Evolutionary conservation across 1,140 invertebrate genomes (phyloP), one percentile per base, ranked within the genome.

Genomic region (Drosophila nannoptera): DNA sequence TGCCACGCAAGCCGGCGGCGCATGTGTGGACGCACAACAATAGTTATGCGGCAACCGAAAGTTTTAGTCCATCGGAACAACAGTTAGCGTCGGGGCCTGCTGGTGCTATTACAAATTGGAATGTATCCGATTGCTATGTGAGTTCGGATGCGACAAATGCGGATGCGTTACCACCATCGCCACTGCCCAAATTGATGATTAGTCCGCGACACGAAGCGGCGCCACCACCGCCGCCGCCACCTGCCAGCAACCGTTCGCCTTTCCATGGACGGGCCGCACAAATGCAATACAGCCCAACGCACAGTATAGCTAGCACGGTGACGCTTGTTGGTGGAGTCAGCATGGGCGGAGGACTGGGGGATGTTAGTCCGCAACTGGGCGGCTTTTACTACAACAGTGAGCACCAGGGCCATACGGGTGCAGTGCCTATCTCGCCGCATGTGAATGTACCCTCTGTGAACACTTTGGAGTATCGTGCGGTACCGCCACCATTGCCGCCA

Each of bases 391-490:
- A 45, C 46, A 86, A 86, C 45, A 81, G 40, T 40, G 59, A 78
- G 35, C 64, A 87, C 8, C 80, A 70, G 4, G 67, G 60, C 0
- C 69, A 67, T 5, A 4, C 71, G 5, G 67, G 70, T 14, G 81
- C 73, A 36, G 81, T 90, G 67, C 89, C 89, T 31, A 87, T 90
- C 48, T 90, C 89, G 33, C 89, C 89, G 14, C 89, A 90, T 67
- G 89, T 90, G 6, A 90, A 90, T 64, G 89, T 90, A 1, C 89
- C 89, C 42, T 75, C 76, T n/a, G 75, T 75, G n/a, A 49, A 73
- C 5, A 73, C 59, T n/a, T 31, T 78, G 5, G 87, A 89, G 48
- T 88, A 88, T 71, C 73, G 81, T 38, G 73, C 84, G 11, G 80
- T 80, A 42, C 88, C 89, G 12, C 89, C 89, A 32, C 89, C 89